A percentile compares a stretch with the other conserved stretches of the same genome.
These are phyloP conservation scores for Craseonycteris thonglongyai DNA, from an alignment of 2,113 vertebrate species.

Conservation along the genomic window DNA sequence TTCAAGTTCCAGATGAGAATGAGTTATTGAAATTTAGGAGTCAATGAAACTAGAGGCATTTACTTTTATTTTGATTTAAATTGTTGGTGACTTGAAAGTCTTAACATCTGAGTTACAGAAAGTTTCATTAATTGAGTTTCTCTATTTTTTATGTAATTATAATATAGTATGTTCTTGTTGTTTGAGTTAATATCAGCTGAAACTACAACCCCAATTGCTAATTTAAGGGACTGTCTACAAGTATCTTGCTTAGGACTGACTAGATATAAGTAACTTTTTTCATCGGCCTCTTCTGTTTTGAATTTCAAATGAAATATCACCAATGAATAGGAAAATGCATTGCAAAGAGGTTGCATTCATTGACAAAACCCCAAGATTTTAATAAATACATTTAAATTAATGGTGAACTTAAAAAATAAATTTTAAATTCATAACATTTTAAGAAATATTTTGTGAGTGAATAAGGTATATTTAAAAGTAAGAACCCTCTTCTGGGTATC, in stretches of 20 bases:
- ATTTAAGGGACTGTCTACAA: conserved; percentile 50
- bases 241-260: conserved; percentile 52
- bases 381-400: conserved; percentile 7
- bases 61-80: conserved; percentile 70
- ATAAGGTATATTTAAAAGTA: not conserved
- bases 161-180: conserved; percentile 49
- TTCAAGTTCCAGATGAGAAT: not conserved
- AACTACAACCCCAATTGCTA: conserved; percentile 50
- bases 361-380: not conserved
- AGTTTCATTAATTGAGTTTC: conserved; percentile 72
- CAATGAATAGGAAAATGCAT: conserved; percentile 1
- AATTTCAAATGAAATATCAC: conserved; percentile 39
- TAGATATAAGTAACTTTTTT: conserved; percentile 30
- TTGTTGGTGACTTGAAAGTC: conserved; percentile 66
- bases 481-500: too few relatives aligned
- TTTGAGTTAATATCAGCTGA: conserved; percentile 69
- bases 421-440: not conserved
- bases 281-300: not conserved
- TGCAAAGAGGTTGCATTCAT: not conserved
- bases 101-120: conserved; percentile 74
- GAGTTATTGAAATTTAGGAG: conserved; percentile 68
- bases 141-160: conserved; percentile 72
- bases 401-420: not conserved
- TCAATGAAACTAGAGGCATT: conserved; percentile 57
- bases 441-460: not conserved